Evolutionary conservation across 1,140 invertebrate genomes (phyloP), one percentile per base, ranked within the genome.

Genomic region (Leptinotarsa undecemlineata): DNA sequence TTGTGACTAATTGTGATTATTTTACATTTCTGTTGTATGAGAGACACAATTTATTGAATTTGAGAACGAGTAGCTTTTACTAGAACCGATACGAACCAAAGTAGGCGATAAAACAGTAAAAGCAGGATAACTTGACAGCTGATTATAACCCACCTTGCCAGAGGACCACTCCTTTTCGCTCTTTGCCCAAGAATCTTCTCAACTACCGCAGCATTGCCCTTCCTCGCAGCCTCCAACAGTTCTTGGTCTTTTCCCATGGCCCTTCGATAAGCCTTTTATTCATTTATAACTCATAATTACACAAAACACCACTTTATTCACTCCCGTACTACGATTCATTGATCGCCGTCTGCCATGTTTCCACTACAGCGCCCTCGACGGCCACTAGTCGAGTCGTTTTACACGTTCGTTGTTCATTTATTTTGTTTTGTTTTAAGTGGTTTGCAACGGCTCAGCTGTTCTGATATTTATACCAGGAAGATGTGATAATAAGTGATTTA

Each of bases 221-320:
- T 95, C 82, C 96, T 91, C 78, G 96, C 95, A 81, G 96, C 97
- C 85, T 98, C 96, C 85, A 98, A 90, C 86, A 98, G 90, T 88
- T 98, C 96, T 86, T 97, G 94, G 86, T 98, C 96, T 88, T 96
- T 97, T 84, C 96, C 96, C 95, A 98, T 96, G 84, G 78, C 82
- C 71, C 60, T 48, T 72, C 76, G 78, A 51, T 60, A 15, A 57
- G 61, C 71, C 69, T 76, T 82, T 84, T 82, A 82, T 82, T 79
- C 84, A 84, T 85, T 84, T 85, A 83, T 78, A 82, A 87, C 85
- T 87, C 87, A 88, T 78, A 85, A 87, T 88, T 88, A 86, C 89
- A 87, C 89, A 79, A 80, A 80, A 79, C 80, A 83, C 79, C 76
- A 79, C 80, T 78, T 77, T 77, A 81, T 77, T 80, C 81, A 80